These are phyloP conservation scores for Corythoichthys haematopterus DNA, from an alignment of 2,113 vertebrate genomes.

Conservation along the genomic window DNA sequence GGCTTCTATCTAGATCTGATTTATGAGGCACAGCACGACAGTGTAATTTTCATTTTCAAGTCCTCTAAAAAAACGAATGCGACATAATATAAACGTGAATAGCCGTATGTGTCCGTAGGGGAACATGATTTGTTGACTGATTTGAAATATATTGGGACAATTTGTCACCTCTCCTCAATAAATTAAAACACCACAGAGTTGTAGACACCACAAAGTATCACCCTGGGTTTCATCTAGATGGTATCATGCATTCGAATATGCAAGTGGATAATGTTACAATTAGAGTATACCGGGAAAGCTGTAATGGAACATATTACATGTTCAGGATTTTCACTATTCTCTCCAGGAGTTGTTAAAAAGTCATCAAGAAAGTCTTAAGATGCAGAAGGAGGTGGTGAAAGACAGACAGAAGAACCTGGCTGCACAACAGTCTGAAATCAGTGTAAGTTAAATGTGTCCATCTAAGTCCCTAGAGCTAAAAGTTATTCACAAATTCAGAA, in stretches of 20 bases:
- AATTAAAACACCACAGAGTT: not conserved
- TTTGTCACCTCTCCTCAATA: not conserved
- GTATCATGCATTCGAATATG: not conserved
- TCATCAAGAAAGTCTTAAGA: constrained; percentile 58
- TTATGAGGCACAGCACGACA: not conserved
- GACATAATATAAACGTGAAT: not conserved
- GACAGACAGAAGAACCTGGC: constrained; percentile 68
- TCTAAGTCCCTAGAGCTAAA: not conserved
- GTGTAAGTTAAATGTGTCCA: constrained; percentile 54
- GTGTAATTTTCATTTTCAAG: not conserved
- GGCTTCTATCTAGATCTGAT: not conserved
- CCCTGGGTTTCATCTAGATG: not conserved
- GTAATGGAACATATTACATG: not conserved
- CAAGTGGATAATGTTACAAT: not conserved
- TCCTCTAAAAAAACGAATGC: not conserved
- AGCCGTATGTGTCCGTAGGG: not conserved
- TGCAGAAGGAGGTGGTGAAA: constrained; percentile 64
- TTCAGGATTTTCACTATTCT: constrained; percentile 35
- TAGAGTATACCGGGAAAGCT: too few relatives aligned
- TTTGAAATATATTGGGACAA: not conserved
- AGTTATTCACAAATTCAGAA: not conserved
- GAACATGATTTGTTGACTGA: not conserved
- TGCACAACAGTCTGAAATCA: constrained; percentile 63
- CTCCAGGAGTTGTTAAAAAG: constrained; percentile 60
- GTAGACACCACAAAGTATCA: not conserved